Percentiles rank a stretch among this genome's conserved stretches.
Evolutionary conservation across 37 sponge, comb jelly and placozoan genomes (phyloP).

Genomic region (Cladorhizidae sp.): DNA sequence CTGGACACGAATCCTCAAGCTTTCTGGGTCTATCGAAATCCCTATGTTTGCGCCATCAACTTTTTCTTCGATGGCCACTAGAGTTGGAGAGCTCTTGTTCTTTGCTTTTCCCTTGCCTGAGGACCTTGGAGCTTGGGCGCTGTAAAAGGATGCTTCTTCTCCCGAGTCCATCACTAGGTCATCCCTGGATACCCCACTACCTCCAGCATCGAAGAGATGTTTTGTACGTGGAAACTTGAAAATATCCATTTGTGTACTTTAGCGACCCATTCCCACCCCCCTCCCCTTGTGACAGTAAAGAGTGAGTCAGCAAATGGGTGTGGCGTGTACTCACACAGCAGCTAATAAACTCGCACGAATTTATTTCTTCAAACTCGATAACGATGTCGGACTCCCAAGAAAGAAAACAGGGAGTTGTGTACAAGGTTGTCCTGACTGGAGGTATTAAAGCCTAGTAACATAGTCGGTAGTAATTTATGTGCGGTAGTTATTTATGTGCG

Average conservation of each 20-base stretch:
- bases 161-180: slow-evolving; percentile 84
- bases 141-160: slow-evolving; percentile 77
- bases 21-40: slow-evolving; percentile 59
- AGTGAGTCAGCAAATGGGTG: no score
- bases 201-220: slow-evolving; percentile 85
- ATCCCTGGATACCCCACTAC: slow-evolving; percentile 85
- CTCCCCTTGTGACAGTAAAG: no score
- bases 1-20: slow-evolving; percentile 59
- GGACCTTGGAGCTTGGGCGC: not conserved
- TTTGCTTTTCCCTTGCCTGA: not conserved
- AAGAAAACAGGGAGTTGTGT: slow-evolving; percentile 16
- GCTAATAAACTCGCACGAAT: no score
- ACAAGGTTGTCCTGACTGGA: slow-evolving; percentile 88
- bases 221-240: slow-evolving; percentile 87
- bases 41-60: slow-evolving; percentile 95
- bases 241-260: slow-evolving; percentile 47
- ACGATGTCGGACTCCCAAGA: not conserved
- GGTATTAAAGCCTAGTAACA: slow-evolving; percentile 49
- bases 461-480: no score
- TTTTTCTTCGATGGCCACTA: slow-evolving; percentile 84
- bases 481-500: no score
- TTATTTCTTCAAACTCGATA: no score
- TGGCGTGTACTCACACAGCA: no score
- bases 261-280: no score
- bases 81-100: not conserved